Base-by-base conservation (phyloP, 2,113 vertebrate genomes). In the Cyanistes caeruleus region DNA sequence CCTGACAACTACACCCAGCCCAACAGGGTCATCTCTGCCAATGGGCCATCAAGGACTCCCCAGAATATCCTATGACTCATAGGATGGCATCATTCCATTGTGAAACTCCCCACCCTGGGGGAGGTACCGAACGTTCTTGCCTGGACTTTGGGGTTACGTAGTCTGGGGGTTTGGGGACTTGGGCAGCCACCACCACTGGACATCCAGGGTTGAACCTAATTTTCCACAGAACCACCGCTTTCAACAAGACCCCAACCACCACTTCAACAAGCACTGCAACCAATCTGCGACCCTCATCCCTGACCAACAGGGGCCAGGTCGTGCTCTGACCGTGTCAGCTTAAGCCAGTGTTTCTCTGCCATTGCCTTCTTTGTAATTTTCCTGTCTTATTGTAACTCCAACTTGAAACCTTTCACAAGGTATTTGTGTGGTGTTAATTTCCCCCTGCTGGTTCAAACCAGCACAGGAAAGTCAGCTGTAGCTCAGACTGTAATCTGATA, bases 221-320 rank as follows among this genome's bases (percentile, higher is more conserved):
- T 15, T 28, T 41, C 24, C n/a, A n/a, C 12, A 28, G 15, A 28
- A 56, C n/a, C 15, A n/a, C 8, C 0, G 1, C 19, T 30, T 64
- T 75, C 4, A 1, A 16, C 28, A 41, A 41, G 23, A 20, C 18
- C 59, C n/a, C 7, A 48, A 13, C 12, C 30, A n/a, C 3, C 30
- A 30, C 15, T 56, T 56, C 51, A 56, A 41, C 51, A 56, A 74
- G 19, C 12, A 10, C 51, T 23, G 19, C 15, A 74, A 24, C 9
- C 13, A 13, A 43, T 10, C n/a, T 20, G 51, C 0, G 2, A 24
- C 10, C 43, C 41, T 15, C 19, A 27, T 17, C n/a, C 28, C n/a
- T 27, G 28, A 55, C 28, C 6, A 7, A 15, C 8, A 28, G 28
- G 15, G 82, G 15, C 23, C 28, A n/a, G 59, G 12, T 5, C n/a